Evolutionary conservation across 2,888 invertebrate genomes (phyloP), one percentile per base, ranked within the genome.

Genomic region (Leptothorax acervorum): DNA sequence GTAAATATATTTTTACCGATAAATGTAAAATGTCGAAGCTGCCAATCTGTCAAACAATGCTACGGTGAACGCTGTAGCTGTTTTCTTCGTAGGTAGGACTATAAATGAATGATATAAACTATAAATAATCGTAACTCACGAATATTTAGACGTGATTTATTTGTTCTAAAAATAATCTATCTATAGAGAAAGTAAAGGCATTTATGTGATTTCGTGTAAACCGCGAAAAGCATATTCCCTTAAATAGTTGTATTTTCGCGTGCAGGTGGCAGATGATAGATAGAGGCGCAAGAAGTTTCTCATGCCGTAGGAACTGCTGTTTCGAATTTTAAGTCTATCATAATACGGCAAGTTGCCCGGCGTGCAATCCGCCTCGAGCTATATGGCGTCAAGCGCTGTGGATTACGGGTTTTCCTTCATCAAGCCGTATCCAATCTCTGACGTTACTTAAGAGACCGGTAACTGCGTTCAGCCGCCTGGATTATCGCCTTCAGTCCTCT

Each of bases 371-470:
- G 35, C 73, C 18, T 51, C 28, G 39, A 60, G 73, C 57, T 57
- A 66, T 55, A 35, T 12, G 31, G 55, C 45, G 45, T 48, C 66
- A 48, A 82, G 31, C 23, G 35, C 15, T 42, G n/a, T 48, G 78
- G 57, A 82, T 83, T 78, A 79, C 42, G 48, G 18, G 9, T 84
- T 81, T 62, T 79, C 53, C 62, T 71, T 84, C 65, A 48, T 84
- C 83, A 62, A 55, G 23, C 63, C 18, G 6, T 60, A 83, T 65
- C 57, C 76, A 68, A 83, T 83, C 57, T 83, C 51, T 48, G 48
- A 55, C 31, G 60, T 68, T 78, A 75, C 76, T 78, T 55, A 31
- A 31, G 45, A 63, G 60, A 78, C 48, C 42, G 48, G 18, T 79
- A 73, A 79, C 23, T 28, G 9, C 57, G 31, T 60, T 79, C 42